Evolutionary conservation across 1,140 invertebrate species (phyloP).

Genomic region (Drosophila leontia): DNA sequence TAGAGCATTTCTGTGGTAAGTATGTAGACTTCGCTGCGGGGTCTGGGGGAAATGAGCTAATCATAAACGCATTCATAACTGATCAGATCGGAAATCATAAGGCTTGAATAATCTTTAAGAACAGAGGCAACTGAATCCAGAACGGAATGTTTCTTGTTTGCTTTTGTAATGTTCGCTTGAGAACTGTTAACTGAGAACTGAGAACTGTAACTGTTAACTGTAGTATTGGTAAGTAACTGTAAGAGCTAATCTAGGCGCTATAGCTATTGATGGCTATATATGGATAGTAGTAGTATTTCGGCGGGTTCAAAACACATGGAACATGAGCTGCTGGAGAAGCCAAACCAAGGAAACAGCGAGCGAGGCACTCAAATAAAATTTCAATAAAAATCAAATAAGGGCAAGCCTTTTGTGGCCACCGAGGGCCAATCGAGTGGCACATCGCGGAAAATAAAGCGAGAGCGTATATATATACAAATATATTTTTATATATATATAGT

Average conservation of each 20-base stretch:
- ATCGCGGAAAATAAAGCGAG: conserved; percentile 25
- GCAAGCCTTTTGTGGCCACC: conserved; percentile 47
- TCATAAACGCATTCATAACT: conserved; percentile 51
- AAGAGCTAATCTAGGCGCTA: conserved; percentile 71
- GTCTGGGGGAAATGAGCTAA: conserved; percentile 69
- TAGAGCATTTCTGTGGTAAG: conserved; percentile 59
- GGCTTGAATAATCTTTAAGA: conserved; percentile 7
- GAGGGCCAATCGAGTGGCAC: conserved; percentile 37
- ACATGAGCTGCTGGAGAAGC: conserved; percentile 48
- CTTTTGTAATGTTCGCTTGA: conserved; percentile 59
- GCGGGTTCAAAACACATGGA: conserved; percentile 43
- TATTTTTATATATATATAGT: background rate
- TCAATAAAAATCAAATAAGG: conserved; percentile 52
- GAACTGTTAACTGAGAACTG: conserved; percentile 44
- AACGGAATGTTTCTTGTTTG: conserved; percentile 55
- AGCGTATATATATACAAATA: conserved; percentile 3
- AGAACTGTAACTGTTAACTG: conserved; percentile 52
- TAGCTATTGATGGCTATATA: conserved; percentile 51
- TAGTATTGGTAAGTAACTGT: conserved; percentile 47
- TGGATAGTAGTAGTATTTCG: conserved; percentile 36
- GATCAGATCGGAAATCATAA: conserved; percentile 41
- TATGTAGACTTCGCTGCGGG: conserved; percentile 42
- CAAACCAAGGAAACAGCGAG: conserved; percentile 27
- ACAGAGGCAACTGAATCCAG: conserved; percentile 29
- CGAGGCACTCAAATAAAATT: conserved; percentile 47